Base-by-base conservation (phyloP, 2,797 vertebrate genomes). In the Bovichtus variegatus region DNA sequence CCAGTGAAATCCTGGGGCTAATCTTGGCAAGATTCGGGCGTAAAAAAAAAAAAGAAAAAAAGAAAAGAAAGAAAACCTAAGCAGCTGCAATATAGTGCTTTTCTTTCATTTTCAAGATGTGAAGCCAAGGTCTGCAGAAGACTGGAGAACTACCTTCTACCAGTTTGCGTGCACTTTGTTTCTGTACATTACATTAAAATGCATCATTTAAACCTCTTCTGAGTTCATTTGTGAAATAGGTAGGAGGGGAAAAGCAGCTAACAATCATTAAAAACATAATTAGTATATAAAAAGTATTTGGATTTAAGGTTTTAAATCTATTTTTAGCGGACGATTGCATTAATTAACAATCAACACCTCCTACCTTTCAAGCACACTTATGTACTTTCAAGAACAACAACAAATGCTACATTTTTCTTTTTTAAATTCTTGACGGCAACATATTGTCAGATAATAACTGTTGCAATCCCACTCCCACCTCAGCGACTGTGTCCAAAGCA, bases 401-500 rank as follows among this genome's bases (percentile, higher is more conserved):
- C 41, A 62, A 75, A 63, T 70, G 9, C 4, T 41, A 60, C 29
- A 31, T n/a, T 50, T 9, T 58, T 66, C 10, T 76, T 78, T 65
- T 57, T 34, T n/a, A n/a, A 53, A 61, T 31, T 57, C 27, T 76
- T 69, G 41, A 74, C 18, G 58, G 21, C 34, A 70, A 41, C 66
- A 84, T 31, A 76, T 70, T 78, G 76, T 76, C 27, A n/a, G 41
- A 76, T 57, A 7, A 19, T 21, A 62, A 77, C 54, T 50, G 47
- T 10, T 69, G 31, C 49, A 31, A 43, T 65, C 59, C 65, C 7
- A 34, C 75, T 61, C 71, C 51, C 63, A 44, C 68, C 73, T 60
- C 76, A 75, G 72, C 25, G 47, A 77, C 67, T 71, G 85, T 76
- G 75, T 82, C 86, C 70, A 75, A 44, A 71, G 57, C 84, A 65